Evolutionary conservation across 2,888 invertebrate species (phyloP).

Genomic region (Mechanitis messenoides): DNA sequence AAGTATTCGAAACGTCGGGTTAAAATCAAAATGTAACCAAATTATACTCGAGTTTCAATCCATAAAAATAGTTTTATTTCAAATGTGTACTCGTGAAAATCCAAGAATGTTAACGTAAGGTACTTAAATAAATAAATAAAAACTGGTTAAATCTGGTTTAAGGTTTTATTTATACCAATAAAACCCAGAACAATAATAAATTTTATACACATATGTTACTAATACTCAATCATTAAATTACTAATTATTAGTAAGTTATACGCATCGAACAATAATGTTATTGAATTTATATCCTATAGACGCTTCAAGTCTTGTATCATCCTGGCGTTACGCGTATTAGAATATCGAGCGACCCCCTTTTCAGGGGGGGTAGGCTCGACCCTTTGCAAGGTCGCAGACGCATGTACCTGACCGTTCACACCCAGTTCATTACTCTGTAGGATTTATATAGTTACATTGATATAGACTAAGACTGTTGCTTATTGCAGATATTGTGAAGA

Average conservation of each 20-base stretch:
- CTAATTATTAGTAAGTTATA: no score
- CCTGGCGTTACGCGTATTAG: slow-evolving; percentile 42
- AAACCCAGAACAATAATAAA: slow-evolving; percentile 2
- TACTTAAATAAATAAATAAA: no score
- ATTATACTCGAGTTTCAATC: no score
- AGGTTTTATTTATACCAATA: neutral
- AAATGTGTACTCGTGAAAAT: no score
- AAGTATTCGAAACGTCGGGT: no score
- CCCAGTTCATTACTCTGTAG: slow-evolving; percentile 29
- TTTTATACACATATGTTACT: neutral
- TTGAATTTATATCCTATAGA: no score
- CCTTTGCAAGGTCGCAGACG: slow-evolving; percentile 71
- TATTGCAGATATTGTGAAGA: neutral
- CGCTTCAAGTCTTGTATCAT: neutral
- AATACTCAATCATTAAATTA: no score
- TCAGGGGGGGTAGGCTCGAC: slow-evolving; percentile 61
- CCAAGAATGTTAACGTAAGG: no score
- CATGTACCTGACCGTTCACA: slow-evolving; percentile 37
- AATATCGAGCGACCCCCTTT: slow-evolving; percentile 50
- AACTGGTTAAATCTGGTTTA: neutral
- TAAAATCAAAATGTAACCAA: no score
- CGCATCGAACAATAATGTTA: no score
- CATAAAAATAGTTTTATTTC: no score
- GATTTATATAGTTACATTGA: slow-evolving; percentile 25
- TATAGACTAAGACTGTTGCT: slow-evolving; percentile 1